These are phyloP conservation scores for Tachysurus vachellii DNA, from an alignment of 2,113 vertebrate species.

Conservation along the genomic window DNA sequence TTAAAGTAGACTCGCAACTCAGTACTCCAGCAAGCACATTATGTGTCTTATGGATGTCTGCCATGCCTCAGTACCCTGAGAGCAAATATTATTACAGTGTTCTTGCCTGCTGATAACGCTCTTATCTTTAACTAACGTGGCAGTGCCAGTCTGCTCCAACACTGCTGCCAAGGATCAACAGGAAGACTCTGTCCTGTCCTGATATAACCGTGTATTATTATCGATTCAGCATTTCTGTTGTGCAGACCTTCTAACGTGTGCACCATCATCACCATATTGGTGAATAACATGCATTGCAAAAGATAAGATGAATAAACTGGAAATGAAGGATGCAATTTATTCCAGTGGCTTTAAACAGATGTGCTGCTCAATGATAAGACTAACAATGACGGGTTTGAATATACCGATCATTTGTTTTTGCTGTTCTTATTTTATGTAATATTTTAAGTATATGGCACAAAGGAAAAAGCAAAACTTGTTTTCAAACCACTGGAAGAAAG, in stretches of 20 bases:
- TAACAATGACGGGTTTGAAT: neutral
- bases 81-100: neutral
- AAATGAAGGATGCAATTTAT: neutral
- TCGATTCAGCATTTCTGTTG: neutral
- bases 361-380: neutral
- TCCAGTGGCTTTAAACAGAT: neutral
- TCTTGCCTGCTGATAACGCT: neutral
- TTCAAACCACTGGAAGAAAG: neutral
- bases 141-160: neutral
- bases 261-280: neutral
- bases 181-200: neutral
- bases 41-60: neutral
- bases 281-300: neutral
- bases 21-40: neutral
- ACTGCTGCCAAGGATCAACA: neutral
- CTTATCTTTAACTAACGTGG: conserved; percentile 30
- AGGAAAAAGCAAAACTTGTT: neutral
- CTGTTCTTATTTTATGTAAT: neutral
- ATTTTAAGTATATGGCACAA: neutral
- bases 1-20: neutral
- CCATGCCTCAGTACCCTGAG: neutral
- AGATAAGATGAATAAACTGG: neutral
- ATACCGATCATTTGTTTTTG: neutral
- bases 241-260: neutral
- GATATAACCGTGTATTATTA: neutral